Base-by-base conservation (phyloP, 2,797 vertebrate genomes). In the Aratinga solstitialis region DNA sequence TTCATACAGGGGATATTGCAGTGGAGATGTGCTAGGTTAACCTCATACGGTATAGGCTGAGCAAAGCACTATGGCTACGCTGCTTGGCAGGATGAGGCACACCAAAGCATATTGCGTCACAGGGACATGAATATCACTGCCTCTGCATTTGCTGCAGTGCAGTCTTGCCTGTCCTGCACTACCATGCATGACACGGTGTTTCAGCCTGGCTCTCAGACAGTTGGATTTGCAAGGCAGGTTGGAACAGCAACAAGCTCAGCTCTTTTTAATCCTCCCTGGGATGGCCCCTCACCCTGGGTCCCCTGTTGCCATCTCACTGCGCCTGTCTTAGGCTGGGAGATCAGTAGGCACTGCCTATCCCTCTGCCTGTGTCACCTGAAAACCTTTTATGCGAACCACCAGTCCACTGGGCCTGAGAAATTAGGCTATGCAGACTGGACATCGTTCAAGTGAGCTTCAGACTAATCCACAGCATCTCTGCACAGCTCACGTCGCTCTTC, bases 111-210 rank as follows among this genome's bases (percentile, higher is more conserved):
- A 19, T 13, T 4, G 4, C 48, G 11, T 32, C n/a, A 32, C 34
- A 29, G 51, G 16, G 27, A 14, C 6, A 23, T 11, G 23, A 19
- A 6, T 1, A 7, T 9, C 9, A 3, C 3, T 30, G 19, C 34
- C 61, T 11, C 61, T 30, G 12, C 13, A 1, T 11, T 11, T 42
- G 40, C 51, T 62, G 51, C 30, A 34, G 11, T 2, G 2, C 21
- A 20, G 3, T 5, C 7, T 45, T 62, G 48, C 58, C 47, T 34
- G 20, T 45, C 58, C 48, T 59, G 38, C 29, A 3, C 67, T 18
- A 7, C n/a, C 7, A 0, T 2, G 27, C 4, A 2, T 17, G 20
- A 7, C 58, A 15, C 0, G 0, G 6, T 7, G 8, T 19, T 73
- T 13, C 43, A 30, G 54, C 11, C 43, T 34, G 38, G 38, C 24